These are phyloP conservation scores for Galaxias olidus DNA, from an alignment of 2,797 vertebrate genomes.

Conservation along the genomic window DNA sequence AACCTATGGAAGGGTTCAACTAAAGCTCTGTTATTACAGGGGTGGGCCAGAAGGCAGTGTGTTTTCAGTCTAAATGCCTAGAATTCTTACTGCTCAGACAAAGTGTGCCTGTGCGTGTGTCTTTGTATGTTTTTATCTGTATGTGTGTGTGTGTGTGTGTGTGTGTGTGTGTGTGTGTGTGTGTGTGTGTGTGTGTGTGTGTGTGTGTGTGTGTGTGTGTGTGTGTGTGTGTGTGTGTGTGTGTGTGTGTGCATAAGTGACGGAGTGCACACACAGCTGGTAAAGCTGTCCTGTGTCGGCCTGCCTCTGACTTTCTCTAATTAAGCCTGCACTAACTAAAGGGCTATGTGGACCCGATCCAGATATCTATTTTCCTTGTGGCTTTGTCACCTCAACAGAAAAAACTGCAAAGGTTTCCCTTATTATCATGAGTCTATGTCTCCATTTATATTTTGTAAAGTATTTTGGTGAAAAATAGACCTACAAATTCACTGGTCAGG, in stretches of 20 bases:
- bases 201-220: background rate
- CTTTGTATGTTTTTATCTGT: background rate
- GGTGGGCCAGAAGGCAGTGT: background rate
- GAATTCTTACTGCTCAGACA: constrained; percentile 27
- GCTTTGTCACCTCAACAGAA: too few relatives aligned
- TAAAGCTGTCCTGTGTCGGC: constrained; percentile 9
- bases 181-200: constrained; percentile 1
- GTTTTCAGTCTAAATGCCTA: constrained; percentile 26
- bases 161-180: background rate
- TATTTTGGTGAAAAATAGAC: too few relatives aligned
- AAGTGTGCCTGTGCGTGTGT: constrained; percentile 7
- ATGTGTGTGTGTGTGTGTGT: constrained; percentile 1
- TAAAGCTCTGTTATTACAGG: constrained; percentile 13
- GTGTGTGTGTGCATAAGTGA: background rate
- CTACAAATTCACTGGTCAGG: too few relatives aligned
- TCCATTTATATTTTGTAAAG: too few relatives aligned
- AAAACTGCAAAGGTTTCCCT: too few relatives aligned
- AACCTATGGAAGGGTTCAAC: background rate
- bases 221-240: constrained; percentile 1
- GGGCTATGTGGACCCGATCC: too few relatives aligned
- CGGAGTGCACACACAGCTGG: constrained; percentile 8
- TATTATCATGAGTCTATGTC: too few relatives aligned
- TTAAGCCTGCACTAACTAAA: background rate
- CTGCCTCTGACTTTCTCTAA: background rate
- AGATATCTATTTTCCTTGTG: too few relatives aligned